Evolutionary conservation across 2,888 invertebrate genomes (phyloP), one percentile per base, ranked within the genome.

Genomic region (Clostera curtula): DNA sequence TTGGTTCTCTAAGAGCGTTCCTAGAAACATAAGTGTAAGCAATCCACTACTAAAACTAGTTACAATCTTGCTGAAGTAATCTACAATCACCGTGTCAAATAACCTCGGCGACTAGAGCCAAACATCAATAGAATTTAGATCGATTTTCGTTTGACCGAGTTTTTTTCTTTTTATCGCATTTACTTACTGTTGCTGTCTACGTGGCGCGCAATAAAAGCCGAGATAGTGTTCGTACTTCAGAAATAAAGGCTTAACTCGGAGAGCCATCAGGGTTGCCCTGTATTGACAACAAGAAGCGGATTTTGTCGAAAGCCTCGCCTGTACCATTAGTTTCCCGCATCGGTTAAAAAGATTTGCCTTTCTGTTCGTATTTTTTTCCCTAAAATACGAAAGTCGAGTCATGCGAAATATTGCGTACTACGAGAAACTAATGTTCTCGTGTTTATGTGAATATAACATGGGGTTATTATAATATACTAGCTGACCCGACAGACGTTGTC

Each of bases 221-320:
- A 68, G 71, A 80, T 80, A 80, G 77, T 80, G 75, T 74, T 67
- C 66, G 54, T 62, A 58, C 65, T 73, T 70, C 56, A 70, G 73
- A 77, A 79, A 74, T 75, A 80, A 80, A 82, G 80, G 80, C 79
- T 82, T 79, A 80, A 70, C 70, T 57, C 68, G 58, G 74, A 69
- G 70, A 75, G 70, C 70, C 80, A 75, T 82, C 80, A 77, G 68
- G 62, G 77, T 69, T 66, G 72, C 76, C 68, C 66, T 68, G 80
- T 83, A 82, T 82, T 82, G 82, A 83, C 82, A 83, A 83, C 79
- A 77, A 77, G 77, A 75, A 80, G 74, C 77, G 79, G 82, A 82
- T 83, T 82, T 79, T 59, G 58, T 59, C 69, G 68, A 79, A 79
- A 82, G 77, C 79, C 72, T 72, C 82, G 82, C 82, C 79, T 80